Base-by-base conservation (phyloP, 2,888 invertebrate genomes). In the Volucella inanis region DNA sequence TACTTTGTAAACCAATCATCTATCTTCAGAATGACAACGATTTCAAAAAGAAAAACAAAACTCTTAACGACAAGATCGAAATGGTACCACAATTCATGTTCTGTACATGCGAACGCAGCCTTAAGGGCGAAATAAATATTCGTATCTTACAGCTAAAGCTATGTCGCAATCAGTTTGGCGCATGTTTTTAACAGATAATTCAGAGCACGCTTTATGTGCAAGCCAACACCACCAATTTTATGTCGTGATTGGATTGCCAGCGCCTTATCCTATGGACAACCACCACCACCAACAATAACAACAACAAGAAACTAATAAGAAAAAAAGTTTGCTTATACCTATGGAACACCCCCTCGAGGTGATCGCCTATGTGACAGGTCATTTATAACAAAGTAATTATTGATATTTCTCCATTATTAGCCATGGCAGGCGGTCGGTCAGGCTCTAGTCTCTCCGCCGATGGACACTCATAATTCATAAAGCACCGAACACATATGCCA, bases 301-400 rank as follows among this genome's bases (percentile, higher is more conserved):
- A 22, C 18, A 22, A 22, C 18, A 2, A 22, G 18, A 22, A 22
- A 22, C 18, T 3, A 22, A 22, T 22, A 31, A 41, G 22, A 45
- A 8, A 57, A 39, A 49, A 54, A 64, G n/a, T 31, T 6, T 31
- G 49, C 77, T 65, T 45, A 54, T 67, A 67, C 49, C 50, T 31
- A 47, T 54, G 47, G 57, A 50, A 67, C 62, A 61, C 71, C 80
- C 75, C 76, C 76, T 67, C 45, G 52, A 52, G 65, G 70, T 75
- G 72, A 85, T 64, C 85, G 59, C 72, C 81, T 77, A 72, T 85
- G 64, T 81, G 85, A 85, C 85, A 85, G 85, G 85, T 85, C 85
- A 81, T 85, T 85, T 85, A 81, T 85, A 85, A 85, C 81, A 85
- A 85, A 85, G 85, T 81, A 85, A 85, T 85, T 85, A 85, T 85